Conservation (phyloP, 2,797 vertebrate genomes). For the Gouania willdenowi region DNA sequence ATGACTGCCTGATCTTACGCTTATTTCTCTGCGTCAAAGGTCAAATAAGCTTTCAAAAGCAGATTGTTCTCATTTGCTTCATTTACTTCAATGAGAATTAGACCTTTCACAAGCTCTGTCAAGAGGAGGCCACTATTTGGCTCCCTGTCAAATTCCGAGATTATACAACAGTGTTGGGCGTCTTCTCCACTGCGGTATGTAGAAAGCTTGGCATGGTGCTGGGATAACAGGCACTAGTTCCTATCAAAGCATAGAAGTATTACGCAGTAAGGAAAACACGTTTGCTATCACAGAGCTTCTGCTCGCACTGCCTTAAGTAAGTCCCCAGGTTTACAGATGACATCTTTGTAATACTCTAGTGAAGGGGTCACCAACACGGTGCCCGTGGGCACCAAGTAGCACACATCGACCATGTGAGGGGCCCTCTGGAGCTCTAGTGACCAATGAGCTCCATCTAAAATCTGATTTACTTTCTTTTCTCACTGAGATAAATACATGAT, state of each 20-base stretch:
- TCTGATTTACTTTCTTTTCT: too few species aligned
- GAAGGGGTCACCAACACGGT: too few species aligned
- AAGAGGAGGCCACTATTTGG: constrained; percentile 44
- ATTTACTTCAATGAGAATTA: constrained; percentile 64
- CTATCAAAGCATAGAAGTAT: constrained; percentile 41
- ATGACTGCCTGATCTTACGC: constrained; percentile 30
- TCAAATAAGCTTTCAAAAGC: constrained; percentile 30
- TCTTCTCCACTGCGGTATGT: constrained; percentile 44
- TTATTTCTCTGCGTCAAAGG: constrained; percentile 45
- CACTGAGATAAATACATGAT: too few species aligned
- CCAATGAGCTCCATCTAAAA: too few species aligned
- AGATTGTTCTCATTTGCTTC: constrained; percentile 49
- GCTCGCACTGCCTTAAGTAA: constrained; percentile 7
- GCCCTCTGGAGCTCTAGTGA: too few species aligned
- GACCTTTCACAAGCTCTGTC: constrained; percentile 49
- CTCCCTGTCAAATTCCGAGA: constrained; percentile 46
- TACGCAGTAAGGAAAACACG: constrained; percentile 45
- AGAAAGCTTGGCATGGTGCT: constrained; percentile 36
- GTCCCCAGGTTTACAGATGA: constrained; percentile 3
- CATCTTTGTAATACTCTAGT: too few species aligned
- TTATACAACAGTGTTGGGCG: constrained; percentile 51
- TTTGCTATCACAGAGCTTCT: constrained; percentile 29
- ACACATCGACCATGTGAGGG: too few species aligned
- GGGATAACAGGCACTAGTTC: constrained; percentile 40
- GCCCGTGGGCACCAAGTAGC: too few species aligned